Evolutionary conservation across 2,888 invertebrate species (phyloP), one percentile per base, ranked within the genome.

Genomic region (Saturnia japonica): DNA sequence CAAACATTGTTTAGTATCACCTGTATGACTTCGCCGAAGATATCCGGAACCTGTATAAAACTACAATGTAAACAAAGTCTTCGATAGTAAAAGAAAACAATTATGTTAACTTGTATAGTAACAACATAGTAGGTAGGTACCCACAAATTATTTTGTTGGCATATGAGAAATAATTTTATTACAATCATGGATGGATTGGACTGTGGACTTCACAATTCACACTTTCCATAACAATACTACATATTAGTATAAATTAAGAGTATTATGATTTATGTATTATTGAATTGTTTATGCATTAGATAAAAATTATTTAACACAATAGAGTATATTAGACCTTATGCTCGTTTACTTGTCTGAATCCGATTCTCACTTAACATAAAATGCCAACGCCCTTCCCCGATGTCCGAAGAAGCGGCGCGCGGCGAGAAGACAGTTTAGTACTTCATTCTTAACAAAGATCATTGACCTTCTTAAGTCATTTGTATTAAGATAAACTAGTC

Each of bases 1-100:
- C 57, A 28, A 60, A 60, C 28, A 60, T 28, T 60, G 57, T 60
- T 28, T 60, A 25, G 57, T 57, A 57, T 12, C n/a, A n/a, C n/a
- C n/a, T n/a, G 11, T 51, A 51, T 51, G 25, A 16, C 57, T 60
- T 60, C 57, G 28, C 57, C 28, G 6, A 14, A 14, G 57, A 11
- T 28, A 25, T 60, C 14, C 14, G 28, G 28, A 60, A 28, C 57
- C 28, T 60, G 25, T 60, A 14, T 28, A 28, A 0, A 60, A 60
- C 25, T 16, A 22, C 9, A 22, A 7, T 1, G 6, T 25, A 57
- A 25, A 14, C 57, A 9, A 60, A 11, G 12, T n/a, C n/a, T n/a
- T n/a, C n/a, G n/a, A n/a, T n/a, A n/a, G n/a, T n/a, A n/a, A n/a
- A n/a, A n/a, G n/a, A 28, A 28, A 2, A 28, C 19, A 47, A 19